Percentiles rank a stretch among this genome's conserved stretches.
Evolutionary conservation across 2,888 invertebrate genomes (phyloP).

Genomic region (Stenodera caucasica): DNA sequence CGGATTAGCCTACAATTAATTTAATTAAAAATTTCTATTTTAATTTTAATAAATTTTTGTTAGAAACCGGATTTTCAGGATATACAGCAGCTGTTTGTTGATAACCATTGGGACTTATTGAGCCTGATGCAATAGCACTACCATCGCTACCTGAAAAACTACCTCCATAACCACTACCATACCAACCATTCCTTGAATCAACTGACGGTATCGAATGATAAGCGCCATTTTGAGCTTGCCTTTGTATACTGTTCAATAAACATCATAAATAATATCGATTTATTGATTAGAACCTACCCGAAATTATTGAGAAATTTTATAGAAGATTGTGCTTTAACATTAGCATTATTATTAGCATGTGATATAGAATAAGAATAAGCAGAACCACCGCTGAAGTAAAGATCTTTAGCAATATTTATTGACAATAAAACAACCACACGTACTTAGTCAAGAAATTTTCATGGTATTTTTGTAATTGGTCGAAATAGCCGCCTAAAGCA

Average conservation of each 20-base stretch:
- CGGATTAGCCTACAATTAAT: slow-evolving; percentile 55
- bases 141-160: slow-evolving; percentile 27
- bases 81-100: slow-evolving; percentile 63
- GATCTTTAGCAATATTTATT: slow-evolving; percentile 12
- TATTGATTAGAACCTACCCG: slow-evolving; percentile 27
- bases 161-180: slow-evolving; percentile 26
- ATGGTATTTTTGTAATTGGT: slow-evolving; percentile 43
- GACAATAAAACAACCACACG: slow-evolving; percentile 23
- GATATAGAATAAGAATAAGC: slow-evolving; percentile 41
- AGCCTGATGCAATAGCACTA: slow-evolving; percentile 60
- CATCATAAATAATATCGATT: slow-evolving; percentile 8
- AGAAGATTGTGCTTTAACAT: slow-evolving; percentile 42
- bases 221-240: slow-evolving; percentile 8
- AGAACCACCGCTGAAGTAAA: slow-evolving; percentile 35
- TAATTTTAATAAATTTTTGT: slow-evolving; percentile 2
- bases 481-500: slow-evolving; percentile 37
- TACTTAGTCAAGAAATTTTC: slow-evolving; percentile 46
- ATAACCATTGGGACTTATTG: slow-evolving; percentile 59
- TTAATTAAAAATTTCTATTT: slow-evolving; percentile 10
- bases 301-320: slow-evolving; percentile 32
- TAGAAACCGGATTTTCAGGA: slow-evolving; percentile 65
- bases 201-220: not conserved
- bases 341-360: slow-evolving; percentile 37
- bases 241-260: slow-evolving; percentile 16
- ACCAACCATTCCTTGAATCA: slow-evolving; percentile 3